phyloP scores from a whole-genome alignment of 64 coral and sea anemone genomes.

The Actinia equina region DNA sequence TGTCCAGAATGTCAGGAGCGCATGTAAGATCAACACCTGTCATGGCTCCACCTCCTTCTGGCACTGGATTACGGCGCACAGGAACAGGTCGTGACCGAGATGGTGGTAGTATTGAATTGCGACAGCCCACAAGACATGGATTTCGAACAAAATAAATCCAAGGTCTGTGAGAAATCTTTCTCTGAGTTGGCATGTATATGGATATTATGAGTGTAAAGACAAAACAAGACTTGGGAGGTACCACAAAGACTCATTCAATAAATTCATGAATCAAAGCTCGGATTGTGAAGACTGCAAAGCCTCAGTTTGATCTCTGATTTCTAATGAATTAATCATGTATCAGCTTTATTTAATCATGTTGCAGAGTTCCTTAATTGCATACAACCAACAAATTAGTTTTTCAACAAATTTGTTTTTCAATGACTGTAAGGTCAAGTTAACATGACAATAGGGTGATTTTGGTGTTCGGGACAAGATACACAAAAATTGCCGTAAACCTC shows the following conservation, averaged over 20 bases:
- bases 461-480: too few relatives aligned
- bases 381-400: too few relatives aligned
- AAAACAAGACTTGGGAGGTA: not conserved
- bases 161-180: not conserved
- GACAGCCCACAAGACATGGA: constrained; percentile 8
- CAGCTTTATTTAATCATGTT: not conserved
- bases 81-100: constrained; percentile 74
- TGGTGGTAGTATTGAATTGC: constrained; percentile 64
- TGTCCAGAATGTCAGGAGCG: constrained; percentile 84
- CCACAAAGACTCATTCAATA: not conserved
- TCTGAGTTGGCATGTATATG: not conserved
- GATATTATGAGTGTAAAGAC: not conserved
- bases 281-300: not conserved
- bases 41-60: constrained; percentile 64
- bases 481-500: too few relatives aligned
- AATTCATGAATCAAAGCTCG: not conserved
- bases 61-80: constrained; percentile 54
- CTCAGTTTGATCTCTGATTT: not conserved
- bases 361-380: not conserved
- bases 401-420: too few relatives aligned
- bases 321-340: not conserved
- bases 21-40: constrained; percentile 89
- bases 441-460: too few relatives aligned
- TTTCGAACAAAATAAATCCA: constrained; percentile 19
- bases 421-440: too few relatives aligned